Conservation (phyloP, 2,888 invertebrate species). For the Antheraea assamensis region DNA sequence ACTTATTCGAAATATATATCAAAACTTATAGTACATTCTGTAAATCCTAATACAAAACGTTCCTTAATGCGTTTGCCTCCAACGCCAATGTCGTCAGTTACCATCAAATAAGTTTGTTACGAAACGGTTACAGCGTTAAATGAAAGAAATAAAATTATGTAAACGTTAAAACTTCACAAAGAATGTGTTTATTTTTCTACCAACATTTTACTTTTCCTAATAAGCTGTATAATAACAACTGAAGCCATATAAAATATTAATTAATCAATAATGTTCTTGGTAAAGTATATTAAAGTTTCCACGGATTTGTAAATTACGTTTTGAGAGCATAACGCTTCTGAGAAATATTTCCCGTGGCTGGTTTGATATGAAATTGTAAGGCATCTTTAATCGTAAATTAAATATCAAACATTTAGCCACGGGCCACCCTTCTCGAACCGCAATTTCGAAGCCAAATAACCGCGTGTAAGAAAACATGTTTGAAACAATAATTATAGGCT, state of each 20-base stretch:
- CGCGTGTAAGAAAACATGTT: no score
- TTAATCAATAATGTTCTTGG: neutral
- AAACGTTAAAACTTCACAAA: neutral
- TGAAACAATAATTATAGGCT: no score
- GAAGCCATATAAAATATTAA: constrained; percentile 8
- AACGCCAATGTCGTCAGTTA: no score
- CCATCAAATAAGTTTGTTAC: no score
- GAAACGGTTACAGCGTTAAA: neutral
- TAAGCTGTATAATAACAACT: neutral
- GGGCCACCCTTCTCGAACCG: no score
- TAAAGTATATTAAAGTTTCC: neutral
- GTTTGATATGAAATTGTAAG: neutral
- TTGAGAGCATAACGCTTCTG: neutral
- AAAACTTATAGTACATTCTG: no score
- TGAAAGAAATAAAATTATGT: neutral
- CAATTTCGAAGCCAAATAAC: no score
- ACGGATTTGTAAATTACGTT: neutral
- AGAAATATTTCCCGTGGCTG: neutral
- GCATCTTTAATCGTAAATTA: neutral
- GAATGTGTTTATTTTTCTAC: neutral
- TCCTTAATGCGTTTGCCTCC: no score
- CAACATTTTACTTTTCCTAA: neutral
- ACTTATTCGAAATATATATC: no score
- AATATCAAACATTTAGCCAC: neutral
- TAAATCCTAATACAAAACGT: no score